A percentile compares a stretch with the other conserved stretches of the same genome.
These are phyloP conservation scores for Dendrolimus punctatus DNA, from an alignment of 1,140 invertebrate genomes.

Conservation along the genomic window DNA sequence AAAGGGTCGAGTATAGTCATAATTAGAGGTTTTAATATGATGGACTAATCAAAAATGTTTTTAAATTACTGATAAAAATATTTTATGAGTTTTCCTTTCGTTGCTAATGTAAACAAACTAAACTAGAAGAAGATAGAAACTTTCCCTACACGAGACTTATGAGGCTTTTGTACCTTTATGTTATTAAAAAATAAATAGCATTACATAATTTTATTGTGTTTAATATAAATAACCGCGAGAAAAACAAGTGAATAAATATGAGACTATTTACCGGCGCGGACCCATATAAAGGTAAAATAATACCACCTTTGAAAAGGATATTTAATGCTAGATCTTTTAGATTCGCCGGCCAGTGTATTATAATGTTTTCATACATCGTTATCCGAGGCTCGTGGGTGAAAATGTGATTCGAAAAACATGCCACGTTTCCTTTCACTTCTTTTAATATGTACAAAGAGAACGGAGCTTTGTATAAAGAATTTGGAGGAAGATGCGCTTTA, in stretches of 20 bases:
- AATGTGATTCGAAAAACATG: conserved; percentile 40
- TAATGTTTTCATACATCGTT: conserved; percentile 44
- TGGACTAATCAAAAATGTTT: too few species aligned
- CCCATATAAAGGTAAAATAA: not conserved
- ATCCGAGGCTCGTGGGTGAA: conserved; percentile 38
- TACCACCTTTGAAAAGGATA: not conserved
- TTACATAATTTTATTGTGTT: not conserved
- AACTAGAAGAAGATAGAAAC: too few species aligned
- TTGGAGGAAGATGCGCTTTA: conserved; percentile 42
- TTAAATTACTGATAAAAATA: too few species aligned
- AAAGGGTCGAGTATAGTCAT: too few species aligned
- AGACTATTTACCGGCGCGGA: too few species aligned
- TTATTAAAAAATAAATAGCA: too few species aligned
- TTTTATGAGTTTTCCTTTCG: too few species aligned
- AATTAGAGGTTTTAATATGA: too few species aligned
- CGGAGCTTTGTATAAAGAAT: conserved; percentile 38
- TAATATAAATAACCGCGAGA: not conserved
- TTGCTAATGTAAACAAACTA: too few species aligned
- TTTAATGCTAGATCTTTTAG: conserved; percentile 14
- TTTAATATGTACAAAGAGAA: conserved; percentile 61
- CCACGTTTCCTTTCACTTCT: conserved; percentile 40
- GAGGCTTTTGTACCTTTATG: too few species aligned
- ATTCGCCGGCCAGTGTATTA: conserved; percentile 24
- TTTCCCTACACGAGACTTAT: too few species aligned
- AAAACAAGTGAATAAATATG: too few species aligned